Conservation (phyloP, 1,140 invertebrate species). For the Saxidomus purpurata region DNA sequence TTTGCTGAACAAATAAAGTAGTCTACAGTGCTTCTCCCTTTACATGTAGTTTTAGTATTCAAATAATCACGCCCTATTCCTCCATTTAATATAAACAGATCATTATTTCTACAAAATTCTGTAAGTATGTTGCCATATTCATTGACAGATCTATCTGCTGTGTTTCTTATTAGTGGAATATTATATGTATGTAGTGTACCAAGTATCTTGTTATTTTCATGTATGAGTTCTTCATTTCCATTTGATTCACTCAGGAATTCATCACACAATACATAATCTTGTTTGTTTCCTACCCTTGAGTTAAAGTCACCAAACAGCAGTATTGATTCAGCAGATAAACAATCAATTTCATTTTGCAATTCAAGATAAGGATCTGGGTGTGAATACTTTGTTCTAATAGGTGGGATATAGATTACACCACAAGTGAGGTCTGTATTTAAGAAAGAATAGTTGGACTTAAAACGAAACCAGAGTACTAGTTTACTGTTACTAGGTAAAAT, state of each 20-base stretch:
- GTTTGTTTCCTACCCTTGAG: background rate
- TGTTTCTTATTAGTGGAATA: background rate
- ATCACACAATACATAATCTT: background rate
- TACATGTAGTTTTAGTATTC: background rate
- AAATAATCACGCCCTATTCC: background rate
- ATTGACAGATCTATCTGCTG: background rate
- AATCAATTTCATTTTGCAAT: background rate
- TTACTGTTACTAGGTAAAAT: background rate
- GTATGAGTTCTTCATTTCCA: background rate
- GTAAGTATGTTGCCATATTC: background rate
- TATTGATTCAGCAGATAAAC: background rate
- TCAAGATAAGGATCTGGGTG: background rate
- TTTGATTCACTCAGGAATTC: background rate
- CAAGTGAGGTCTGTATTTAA: background rate
- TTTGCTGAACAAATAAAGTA: background rate
- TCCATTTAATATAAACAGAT: background rate
- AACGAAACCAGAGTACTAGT: background rate
- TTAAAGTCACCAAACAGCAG: conserved; percentile 19
- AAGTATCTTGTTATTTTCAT: background rate
- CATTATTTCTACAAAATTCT: background rate
- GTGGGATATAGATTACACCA: conserved; percentile 17
- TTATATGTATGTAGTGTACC: background rate
- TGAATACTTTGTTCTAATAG: background rate
- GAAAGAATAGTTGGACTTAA: background rate
- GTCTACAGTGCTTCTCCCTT: background rate